Base-by-base conservation (phyloP, 1,140 invertebrate species). In the Eurosta solidaginis region DNA sequence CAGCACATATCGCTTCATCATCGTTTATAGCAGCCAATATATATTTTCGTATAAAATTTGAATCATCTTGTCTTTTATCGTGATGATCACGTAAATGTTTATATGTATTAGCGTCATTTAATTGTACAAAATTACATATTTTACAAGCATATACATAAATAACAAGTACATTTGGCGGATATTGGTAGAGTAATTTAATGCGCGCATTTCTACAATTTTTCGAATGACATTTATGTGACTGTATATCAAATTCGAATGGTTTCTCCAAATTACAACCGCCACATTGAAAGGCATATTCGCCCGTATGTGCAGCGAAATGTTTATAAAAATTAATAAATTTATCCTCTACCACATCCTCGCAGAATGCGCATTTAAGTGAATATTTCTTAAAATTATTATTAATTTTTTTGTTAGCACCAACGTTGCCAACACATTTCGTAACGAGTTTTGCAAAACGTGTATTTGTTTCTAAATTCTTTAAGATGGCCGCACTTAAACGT, bases 71-170 rank as follows among this genome's bases (percentile, higher is more conserved):
- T 4, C 44, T 5, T 22, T 40, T 40, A 33, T 74, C 27, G 20
- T 74, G 68, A 45, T 74, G 68, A 25, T 78, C 77, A 4, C 77
- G 33, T 10, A 78, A 44, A 50, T 78, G 77, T 44, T 78, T 78
- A 6, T 52, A 54, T 22, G 52, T 52, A 54, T 74, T 74, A 6
- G 68, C 77, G 25, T 78, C 77, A 42, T 78, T 78, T 42, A 78
- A 44, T 54, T 78, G 77, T 17, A 74, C 63, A 42, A 78, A 78
- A 74, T 74, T 74, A 74, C 63, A 78, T n/a, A 78, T 78, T 27
- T 50, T 78, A 17, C 77, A 78, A 42, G 50, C 50, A 42, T 78
- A 50, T 42, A 78, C 17, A 44, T 78, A 78, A 25, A 78, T 74
- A 42, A 36, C 44, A 4, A 52, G 33, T 12, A 27, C 68, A 52